Evolutionary conservation across 2,797 vertebrate genomes (phyloP).

Genomic region (Psittacula derbiana): DNA sequence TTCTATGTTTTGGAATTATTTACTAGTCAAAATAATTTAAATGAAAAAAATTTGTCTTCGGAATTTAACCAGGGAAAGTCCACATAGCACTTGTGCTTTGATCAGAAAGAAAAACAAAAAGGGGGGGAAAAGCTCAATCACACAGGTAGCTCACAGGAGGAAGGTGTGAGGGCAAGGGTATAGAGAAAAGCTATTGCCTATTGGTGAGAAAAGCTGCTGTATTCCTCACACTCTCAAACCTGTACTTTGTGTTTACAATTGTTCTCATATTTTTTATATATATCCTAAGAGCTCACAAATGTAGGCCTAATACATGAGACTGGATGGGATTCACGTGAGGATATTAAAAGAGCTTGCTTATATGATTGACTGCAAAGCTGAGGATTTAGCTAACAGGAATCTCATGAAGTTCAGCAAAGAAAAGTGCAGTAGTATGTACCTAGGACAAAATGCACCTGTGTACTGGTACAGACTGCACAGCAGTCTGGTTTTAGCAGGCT

Average conservation of each 20-base stretch:
- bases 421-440: not conserved
- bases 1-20: not conserved
- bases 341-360: not conserved
- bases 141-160: not conserved
- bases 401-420: not conserved
- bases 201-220: slow-evolving; percentile 3
- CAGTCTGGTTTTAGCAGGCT: not conserved
- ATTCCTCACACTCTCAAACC: not conserved
- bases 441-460: not conserved
- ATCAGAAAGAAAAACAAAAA: not conserved
- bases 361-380: not conserved
- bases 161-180: not conserved
- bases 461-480: not conserved
- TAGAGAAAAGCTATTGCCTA: not conserved
- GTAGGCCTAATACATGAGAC: not conserved
- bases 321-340: not conserved
- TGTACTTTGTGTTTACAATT: not conserved
- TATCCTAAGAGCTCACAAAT: not conserved
- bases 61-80: not conserved
- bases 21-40: not conserved
- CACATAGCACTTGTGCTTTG: not conserved
- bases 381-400: not conserved
- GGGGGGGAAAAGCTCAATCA: accelerated
- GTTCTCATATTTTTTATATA: not conserved
- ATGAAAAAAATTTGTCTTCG: not conserved